These are phyloP conservation scores for Cotesia typhae DNA, from an alignment of 1,140 invertebrate genomes.

Conservation along the genomic window DNA sequence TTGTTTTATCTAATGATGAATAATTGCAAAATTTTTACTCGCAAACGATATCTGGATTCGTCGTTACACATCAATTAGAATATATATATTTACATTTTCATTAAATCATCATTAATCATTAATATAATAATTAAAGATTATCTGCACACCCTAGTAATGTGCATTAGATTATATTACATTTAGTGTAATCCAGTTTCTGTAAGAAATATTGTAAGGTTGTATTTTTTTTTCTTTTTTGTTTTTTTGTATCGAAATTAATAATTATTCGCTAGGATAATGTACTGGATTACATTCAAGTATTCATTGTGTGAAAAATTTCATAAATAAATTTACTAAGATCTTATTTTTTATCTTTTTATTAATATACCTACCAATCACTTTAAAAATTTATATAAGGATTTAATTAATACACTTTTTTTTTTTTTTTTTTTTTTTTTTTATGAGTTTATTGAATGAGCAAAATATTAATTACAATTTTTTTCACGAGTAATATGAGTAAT, in stretches of 20 bases:
- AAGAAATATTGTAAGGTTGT: not conserved
- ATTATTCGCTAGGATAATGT: slow-evolving; percentile 5
- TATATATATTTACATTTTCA: not conserved
- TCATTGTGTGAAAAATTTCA: slow-evolving; percentile 53
- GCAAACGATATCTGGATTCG: not conserved
- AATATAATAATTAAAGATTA: slow-evolving; percentile 5
- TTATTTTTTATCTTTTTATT: slow-evolving; percentile 11
- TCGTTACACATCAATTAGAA: not conserved
- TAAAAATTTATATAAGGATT: too few species aligned
- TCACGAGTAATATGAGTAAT: too few species aligned
- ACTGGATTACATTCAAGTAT: slow-evolving; percentile 42
- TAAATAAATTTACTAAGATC: slow-evolving; percentile 53
- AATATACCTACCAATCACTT: too few species aligned
- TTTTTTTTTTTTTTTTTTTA: too few species aligned
- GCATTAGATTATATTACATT: not conserved
- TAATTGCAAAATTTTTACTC: not conserved
- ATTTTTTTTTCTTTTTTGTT: not conserved
- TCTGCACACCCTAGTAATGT: not conserved
- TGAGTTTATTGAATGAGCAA: too few species aligned
- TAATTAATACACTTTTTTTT: too few species aligned
- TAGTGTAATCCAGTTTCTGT: not conserved
- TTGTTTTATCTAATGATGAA: not conserved
- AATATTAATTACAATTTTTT: too few species aligned
- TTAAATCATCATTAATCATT: slow-evolving; percentile 12
- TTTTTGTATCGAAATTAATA: slow-evolving; percentile 34